Evolutionary conservation across 2,113 vertebrate genomes (phyloP).

Genomic region (Triplophysa siluroides): DNA sequence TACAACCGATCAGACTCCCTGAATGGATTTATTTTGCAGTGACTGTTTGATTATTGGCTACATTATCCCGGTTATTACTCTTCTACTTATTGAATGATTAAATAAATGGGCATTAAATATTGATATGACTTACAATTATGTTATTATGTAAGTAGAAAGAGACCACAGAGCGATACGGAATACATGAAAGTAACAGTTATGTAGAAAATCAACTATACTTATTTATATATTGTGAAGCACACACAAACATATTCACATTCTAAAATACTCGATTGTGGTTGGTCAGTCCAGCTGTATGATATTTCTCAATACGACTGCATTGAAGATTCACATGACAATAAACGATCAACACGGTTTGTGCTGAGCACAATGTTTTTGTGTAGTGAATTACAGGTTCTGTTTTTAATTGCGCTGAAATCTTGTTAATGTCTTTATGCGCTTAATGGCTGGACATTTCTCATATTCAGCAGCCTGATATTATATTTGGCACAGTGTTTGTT

Average conservation of each 20-base stretch:
- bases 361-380: background rate
- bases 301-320: too few relatives aligned
- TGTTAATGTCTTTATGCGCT: background rate
- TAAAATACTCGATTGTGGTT: too few relatives aligned
- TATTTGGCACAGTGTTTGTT: constrained; percentile 5
- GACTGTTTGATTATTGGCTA: background rate
- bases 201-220: background rate
- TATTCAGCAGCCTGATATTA: background rate
- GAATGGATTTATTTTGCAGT: background rate
- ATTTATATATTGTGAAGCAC: too few relatives aligned
- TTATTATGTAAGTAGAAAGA: background rate
- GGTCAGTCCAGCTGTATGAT: too few relatives aligned
- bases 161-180: background rate
- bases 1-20: too few relatives aligned
- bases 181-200: background rate
- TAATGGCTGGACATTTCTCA: background rate
- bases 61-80: background rate
- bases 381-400: background rate
- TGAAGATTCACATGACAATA: background rate
- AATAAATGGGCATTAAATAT: constrained; percentile 21
- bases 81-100: constrained; percentile 20
- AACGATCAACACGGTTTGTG: background rate
- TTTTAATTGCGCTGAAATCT: background rate
- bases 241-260: too few relatives aligned
- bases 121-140: constrained; percentile 8